Evolutionary conservation across 2,888 invertebrate genomes (phyloP).

Genomic region (Apomyelois bistriatella): DNA sequence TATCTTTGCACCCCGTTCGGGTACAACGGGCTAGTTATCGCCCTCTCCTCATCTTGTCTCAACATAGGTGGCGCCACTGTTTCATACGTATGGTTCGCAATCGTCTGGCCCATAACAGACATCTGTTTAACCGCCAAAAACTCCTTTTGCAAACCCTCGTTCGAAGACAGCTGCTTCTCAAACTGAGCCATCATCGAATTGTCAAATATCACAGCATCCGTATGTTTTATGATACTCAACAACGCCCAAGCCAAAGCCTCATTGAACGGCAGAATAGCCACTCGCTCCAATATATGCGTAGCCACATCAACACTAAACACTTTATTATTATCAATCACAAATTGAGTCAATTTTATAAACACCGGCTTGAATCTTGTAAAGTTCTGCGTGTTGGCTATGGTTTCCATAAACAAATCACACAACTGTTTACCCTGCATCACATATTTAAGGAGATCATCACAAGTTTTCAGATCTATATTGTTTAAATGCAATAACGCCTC

Average conservation of each 20-base stretch:
- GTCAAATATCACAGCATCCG: slow-evolving; percentile 40
- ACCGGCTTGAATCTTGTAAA: slow-evolving; percentile 58
- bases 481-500: slow-evolving; percentile 46
- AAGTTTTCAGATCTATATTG: slow-evolving; percentile 33
- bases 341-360: slow-evolving; percentile 48
- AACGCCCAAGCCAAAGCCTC: slow-evolving; percentile 37
- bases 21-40: slow-evolving; percentile 7
- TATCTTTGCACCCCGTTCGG: slow-evolving; percentile 28
- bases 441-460: slow-evolving; percentile 39
- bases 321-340: slow-evolving; percentile 36
- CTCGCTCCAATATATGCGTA: slow-evolving; percentile 48
- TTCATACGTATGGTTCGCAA: not conserved
- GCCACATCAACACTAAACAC: slow-evolving; percentile 39
- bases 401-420: slow-evolving; percentile 49
- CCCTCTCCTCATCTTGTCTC: slow-evolving; percentile 16
- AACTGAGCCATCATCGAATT: slow-evolving; percentile 40
- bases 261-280: slow-evolving; percentile 55
- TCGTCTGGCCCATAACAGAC: slow-evolving; percentile 8
- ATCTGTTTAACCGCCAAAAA: slow-evolving; percentile 27
- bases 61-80: slow-evolving; percentile 5
- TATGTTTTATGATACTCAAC: slow-evolving; percentile 43
- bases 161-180: slow-evolving; percentile 38
- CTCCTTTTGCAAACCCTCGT: slow-evolving; percentile 29
- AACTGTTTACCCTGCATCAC: slow-evolving; percentile 25
- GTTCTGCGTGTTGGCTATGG: slow-evolving; percentile 56